Evolutionary conservation across 2,888 invertebrate genomes (phyloP), one percentile per base, ranked within the genome.

Genomic region (Andrena haemorrhoa): DNA sequence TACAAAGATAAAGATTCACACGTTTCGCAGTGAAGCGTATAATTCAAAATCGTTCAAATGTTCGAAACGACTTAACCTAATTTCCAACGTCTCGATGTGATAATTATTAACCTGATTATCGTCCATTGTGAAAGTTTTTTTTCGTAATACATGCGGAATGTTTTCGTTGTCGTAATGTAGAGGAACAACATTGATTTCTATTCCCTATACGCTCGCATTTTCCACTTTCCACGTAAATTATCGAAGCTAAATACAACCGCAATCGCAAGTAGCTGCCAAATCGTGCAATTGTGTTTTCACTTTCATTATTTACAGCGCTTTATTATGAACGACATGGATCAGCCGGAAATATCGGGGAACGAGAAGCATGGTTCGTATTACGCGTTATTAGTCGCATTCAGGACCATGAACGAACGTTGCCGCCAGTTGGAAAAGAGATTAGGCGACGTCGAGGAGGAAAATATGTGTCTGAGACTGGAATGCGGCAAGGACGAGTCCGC

Each of bases 321-420:
- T 60, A 69, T 51, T 64, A 85, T 88, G 86, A 82, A 64, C 74
- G 77, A 84, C 49, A 77, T 74, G 69, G 75, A 83, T 51, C 68
- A 65, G 3, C 33, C 68, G 20, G 86, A 88, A 51, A 76, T 69
- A 33, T 12, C 49, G 0, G 74, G 79, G 10, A 72, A n/a, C 33
- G 78, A 80, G 2, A 81, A 75, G 49, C 49, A 58, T 6, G 56
- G 66, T 6, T 80, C 90, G 75, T 94, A 95, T 61, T 95, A 95
- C 93, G 97, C 97, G 3, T 94, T 97, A 78, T 96, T 97, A 94
- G 95, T 97, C 77, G 97, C 97, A 2, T 95, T 97, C 79, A 96
- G 97, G 92, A 97, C 97, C 12, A 96, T 98, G 95, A 96, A 97
- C 92, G 97, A 98, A 93, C 95, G 97, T 69, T 98, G 97, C 94